Percentiles rank a stretch among this genome's conserved stretches.
These are phyloP conservation scores for Nanorana parkeri DNA, from an alignment of 2,113 vertebrate genomes.

Conservation along the genomic window DNA sequence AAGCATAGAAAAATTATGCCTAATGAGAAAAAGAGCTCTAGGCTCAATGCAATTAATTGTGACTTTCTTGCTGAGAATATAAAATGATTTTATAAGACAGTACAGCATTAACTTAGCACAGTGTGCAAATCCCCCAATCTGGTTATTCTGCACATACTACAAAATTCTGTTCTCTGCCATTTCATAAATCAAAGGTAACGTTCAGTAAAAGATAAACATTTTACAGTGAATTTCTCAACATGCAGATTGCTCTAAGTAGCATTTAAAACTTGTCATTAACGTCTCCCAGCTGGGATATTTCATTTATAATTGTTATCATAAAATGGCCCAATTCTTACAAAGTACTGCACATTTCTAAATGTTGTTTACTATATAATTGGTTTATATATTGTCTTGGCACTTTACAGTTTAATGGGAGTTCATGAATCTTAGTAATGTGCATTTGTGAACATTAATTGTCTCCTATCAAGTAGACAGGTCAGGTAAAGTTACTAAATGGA, in stretches of 20 bases:
- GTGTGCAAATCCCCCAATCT: too few species aligned
- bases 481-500: constrained; percentile 18
- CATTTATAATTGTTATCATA: constrained; percentile 23
- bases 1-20: too few species aligned
- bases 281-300: background rate
- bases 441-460: constrained; percentile 45
- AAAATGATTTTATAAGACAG: too few species aligned
- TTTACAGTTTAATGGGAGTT: constrained; percentile 12
- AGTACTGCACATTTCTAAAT: constrained; percentile 1
- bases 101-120: too few species aligned
- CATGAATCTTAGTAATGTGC: constrained; percentile 41
- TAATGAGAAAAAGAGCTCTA: too few species aligned
- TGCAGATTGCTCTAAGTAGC: background rate
- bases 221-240: too few species aligned
- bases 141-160: too few species aligned
- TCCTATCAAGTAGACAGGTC: constrained; percentile 31
- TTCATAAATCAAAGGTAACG: too few species aligned
- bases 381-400: constrained; percentile 28
- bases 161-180: too few species aligned
- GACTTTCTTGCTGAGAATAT: too few species aligned
- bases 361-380: constrained; percentile 41
- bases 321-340: background rate
- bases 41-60: too few species aligned
- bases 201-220: too few species aligned
- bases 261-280: background rate